Base-by-base conservation (phyloP, 37 sponge, comb jelly and placozoan species). In the Hexactinellida sp. region DNA sequence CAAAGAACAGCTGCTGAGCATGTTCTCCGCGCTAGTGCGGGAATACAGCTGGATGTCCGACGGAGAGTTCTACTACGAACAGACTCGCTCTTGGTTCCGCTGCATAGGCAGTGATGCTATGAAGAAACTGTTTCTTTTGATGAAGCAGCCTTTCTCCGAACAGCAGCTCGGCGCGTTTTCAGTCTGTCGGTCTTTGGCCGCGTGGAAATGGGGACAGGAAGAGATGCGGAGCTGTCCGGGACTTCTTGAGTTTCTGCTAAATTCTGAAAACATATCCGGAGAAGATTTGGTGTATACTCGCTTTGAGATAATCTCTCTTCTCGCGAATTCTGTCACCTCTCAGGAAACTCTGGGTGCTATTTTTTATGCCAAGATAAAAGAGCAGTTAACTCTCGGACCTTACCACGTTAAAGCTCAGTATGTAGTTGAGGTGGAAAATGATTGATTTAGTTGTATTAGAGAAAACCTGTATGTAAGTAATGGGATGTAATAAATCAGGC, bases 91-190 rank as follows among this genome's bases (percentile, higher is more conserved):
- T 63, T 63, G 21, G 76, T 63, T 63, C 30, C 3, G 34, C 34
- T 63, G 76, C 34, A n/a, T 63, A 23, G 76, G 76, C 32, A 63
- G 76, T 63, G 30, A n/a, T 63, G 32, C 76, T 23, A 32, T 63
- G 34, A 63, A 63, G 76, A 63, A 1, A 25, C 3, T 63, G 28
- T 63, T 63, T 1, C 76, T 25, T 7, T 3, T 63, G 5, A n/a
- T n/a, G 76, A 63, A 63, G 76, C 76, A 63, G 76, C 76, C 76
- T 23, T 63, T 63, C 76, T n/a, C 76, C 3, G 76, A 63, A 10
- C 28, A 21, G 3, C 76, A 63, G 76, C 3, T 28, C 21, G 34
- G 76, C 34, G 76, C 34, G 3, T 63, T 63, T 23, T 63, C 76
- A 7, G 28, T 63, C 19, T 63, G 76, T 63, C 76, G 76, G 3